Base-by-base conservation (phyloP, 2,888 invertebrate genomes). In the Microplitis deprimator region DNA sequence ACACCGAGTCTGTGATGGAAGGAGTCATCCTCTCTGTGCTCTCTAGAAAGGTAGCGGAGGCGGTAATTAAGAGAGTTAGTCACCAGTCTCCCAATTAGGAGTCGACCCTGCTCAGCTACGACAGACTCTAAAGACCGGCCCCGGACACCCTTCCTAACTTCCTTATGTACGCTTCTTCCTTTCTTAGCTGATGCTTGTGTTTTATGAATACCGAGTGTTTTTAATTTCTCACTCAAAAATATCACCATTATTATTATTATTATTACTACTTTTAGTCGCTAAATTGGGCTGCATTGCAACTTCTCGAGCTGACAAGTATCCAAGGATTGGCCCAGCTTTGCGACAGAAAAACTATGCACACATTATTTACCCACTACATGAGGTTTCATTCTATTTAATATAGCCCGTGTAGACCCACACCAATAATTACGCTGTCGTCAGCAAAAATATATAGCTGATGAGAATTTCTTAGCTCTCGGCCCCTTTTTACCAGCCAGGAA, bases 11-110 rank as follows among this genome's bases (percentile, higher is more conserved):
- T 80, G 78, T 79, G 76, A 76, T 76, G 75, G 80, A 77, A 76
- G 82, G 83, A 74, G 70, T 29, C 29, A 29, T 29, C 29, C 29
- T 60, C 64, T 65, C 68, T 39, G 8, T 17, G 29, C 77, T 76
- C 77, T 77, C 77, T 77, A 83, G 83, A 81, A 83, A 86, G 88
- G 87, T 85, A 86, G 84, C 83, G 83, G 85, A 87, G 88, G 87
- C 89, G 90, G 91, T 91, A 91, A 91, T 91, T 91, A 91, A 91
- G 91, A 91, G 91, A 91, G 91, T 90, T 90, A 90, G 90, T 90
- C 88, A 88, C 88, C 86, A 87, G 89, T 88, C 88, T 89, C 85
- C 89, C 89, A 89, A 89, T 89, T 89, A 89, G 88, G 88, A 87
- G 85, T 84, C 86, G 82, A 84, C 84, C 79, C 79, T 76, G 80